Percentiles rank a stretch among this genome's conserved stretches.
Conservation (phyloP, 2,113 vertebrate genomes). For the Egretta garzetta region DNA sequence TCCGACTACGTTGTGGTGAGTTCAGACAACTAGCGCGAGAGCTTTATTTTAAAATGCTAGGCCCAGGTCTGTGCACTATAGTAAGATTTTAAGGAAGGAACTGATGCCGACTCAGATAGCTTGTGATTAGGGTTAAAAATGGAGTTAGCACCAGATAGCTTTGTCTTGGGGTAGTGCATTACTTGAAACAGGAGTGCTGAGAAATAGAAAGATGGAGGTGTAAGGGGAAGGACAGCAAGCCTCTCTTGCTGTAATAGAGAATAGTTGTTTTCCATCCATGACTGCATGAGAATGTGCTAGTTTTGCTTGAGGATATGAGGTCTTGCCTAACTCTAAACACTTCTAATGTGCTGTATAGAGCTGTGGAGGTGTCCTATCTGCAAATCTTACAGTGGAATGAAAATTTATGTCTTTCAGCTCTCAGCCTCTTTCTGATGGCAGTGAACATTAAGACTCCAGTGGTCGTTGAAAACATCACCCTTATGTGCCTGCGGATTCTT, state of each 20-base stretch:
- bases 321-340: neutral
- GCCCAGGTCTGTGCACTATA: accelerated
- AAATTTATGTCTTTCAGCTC: constrained; percentile 72
- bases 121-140: neutral
- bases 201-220: neutral
- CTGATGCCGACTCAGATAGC: neutral
- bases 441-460: constrained; percentile 98
- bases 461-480: constrained; percentile 98
- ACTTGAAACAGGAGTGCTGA: neutral
- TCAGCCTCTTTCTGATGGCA: constrained; percentile 96
- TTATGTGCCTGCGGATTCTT: constrained; percentile 97
- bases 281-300: neutral
- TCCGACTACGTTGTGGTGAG: constrained; percentile 94
- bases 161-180: neutral
- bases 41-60: neutral
- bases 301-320: neutral
- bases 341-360: accelerated
- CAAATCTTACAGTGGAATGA: neutral
- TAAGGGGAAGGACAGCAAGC: neutral
- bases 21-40: accelerated
- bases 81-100: neutral
- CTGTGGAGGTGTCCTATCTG: neutral
- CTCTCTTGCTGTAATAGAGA: neutral
- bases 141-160: neutral
- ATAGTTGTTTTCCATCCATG: neutral